Conservation (phyloP, 2,888 invertebrate genomes). For the Liopterus haemorrhoidalis region DNA sequence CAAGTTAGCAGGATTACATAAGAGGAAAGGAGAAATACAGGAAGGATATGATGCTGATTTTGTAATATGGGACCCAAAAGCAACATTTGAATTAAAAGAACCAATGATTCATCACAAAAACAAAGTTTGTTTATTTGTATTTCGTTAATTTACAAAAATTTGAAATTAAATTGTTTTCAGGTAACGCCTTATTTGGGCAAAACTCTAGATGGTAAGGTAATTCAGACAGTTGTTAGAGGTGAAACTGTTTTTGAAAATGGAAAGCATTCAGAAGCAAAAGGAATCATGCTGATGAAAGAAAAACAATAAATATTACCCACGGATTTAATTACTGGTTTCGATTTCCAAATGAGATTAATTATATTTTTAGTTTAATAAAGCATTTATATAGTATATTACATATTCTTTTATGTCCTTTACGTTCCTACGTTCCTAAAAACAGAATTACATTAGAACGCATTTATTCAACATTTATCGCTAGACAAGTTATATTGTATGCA, state of each 20-base stretch:
- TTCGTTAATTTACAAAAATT: slow-evolving; percentile 12
- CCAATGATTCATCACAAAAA: slow-evolving; percentile 62
- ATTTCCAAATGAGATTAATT: no score
- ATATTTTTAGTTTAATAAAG: no score
- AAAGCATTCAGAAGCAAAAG: slow-evolving; percentile 43
- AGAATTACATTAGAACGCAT: no score
- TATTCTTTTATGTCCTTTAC: no score
- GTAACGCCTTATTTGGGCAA: slow-evolving; percentile 61
- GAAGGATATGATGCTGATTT: slow-evolving; percentile 66
- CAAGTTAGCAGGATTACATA: slow-evolving; percentile 54
- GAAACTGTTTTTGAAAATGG: slow-evolving; percentile 53
- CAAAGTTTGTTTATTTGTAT: slow-evolving; percentile 49
- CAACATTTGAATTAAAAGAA: slow-evolving; percentile 51
- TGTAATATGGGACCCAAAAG: slow-evolving; percentile 64
- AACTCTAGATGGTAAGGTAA: slow-evolving; percentile 56
- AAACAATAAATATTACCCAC: slow-evolving; percentile 20
- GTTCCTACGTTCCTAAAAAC: no score
- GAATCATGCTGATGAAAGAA: slow-evolving; percentile 46
- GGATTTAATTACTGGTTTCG: no score
- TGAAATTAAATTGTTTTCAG: no score
- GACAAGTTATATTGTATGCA: no score
- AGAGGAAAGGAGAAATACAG: slow-evolving; percentile 56
- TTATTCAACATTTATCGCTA: no score
- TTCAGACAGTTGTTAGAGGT: slow-evolving; percentile 61
- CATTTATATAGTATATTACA: no score